Base-by-base conservation (phyloP, 2,888 invertebrate species). In the Apamea anceps region DNA sequence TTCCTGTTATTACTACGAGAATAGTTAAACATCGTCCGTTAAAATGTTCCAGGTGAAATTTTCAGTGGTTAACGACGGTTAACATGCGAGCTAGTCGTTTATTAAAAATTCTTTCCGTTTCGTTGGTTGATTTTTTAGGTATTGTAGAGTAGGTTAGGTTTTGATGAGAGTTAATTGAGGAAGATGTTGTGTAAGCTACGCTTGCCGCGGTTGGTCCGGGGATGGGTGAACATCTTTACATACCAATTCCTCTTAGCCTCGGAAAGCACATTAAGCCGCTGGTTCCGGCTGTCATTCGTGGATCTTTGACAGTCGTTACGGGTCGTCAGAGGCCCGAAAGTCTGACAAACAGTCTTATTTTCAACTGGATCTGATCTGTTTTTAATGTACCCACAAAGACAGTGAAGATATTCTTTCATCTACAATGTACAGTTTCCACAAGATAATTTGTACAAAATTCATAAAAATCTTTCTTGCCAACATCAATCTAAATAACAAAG, bases 401-500 rank as follows among this genome's bases (percentile, higher is more conserved):
- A 57, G 10, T 57, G 25, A 57, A 57, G 25, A 25, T 25, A 57
- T 57, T 57, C 7, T 51, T 68, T 28, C n/a, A 32, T 8, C 15
- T 25, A 45, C 15, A 60, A 80, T 15, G 15, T 45, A 12, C 8
- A 28, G 5, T 54, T 79, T n/a, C n/a, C 25, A 32, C 18, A 28
- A 73, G 7, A 37, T 21, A 72, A 51, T 48, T 18, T 25, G 18
- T 48, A 51, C 54, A 62, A 66, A 62, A 32, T 54, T 65, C n/a
- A 37, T 32, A 1, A 21, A 60, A 67, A 63, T 37, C 15, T 62
- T 63, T 70, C 32, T 42, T 37, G 7, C 18, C 54, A 21, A 62
- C 86, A 86, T 86, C 73, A 79, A 82, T 82, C 85, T 79, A 62
- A 76, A 60, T 71, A 85, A 79, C 60, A 76, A 85, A 67, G 79